These are phyloP conservation scores for Epinephelus awoara DNA, from an alignment of 2,797 vertebrate genomes.

Conservation along the genomic window DNA sequence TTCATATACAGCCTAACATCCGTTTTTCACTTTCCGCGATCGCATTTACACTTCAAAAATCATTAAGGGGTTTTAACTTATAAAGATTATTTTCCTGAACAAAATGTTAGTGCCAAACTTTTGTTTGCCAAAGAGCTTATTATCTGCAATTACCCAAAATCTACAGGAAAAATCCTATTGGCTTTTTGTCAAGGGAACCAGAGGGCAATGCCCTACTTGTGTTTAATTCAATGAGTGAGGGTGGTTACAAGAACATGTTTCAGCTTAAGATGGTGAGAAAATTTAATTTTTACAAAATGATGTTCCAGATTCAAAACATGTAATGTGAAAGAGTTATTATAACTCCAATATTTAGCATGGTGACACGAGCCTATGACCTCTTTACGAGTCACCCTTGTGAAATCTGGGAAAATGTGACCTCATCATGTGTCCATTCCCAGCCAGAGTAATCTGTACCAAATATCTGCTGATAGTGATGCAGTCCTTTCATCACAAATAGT, in stretches of 20 bases:
- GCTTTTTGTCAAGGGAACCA: too few relatives aligned
- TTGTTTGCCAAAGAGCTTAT: too few relatives aligned
- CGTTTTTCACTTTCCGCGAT: background rate
- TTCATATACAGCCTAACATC: background rate
- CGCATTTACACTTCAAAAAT: too few relatives aligned
- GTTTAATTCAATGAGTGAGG: background rate
- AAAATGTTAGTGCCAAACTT: too few relatives aligned
- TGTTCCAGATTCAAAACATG: background rate
- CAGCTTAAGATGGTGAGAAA: background rate
- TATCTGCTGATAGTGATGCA: slow-evolving; percentile 15
- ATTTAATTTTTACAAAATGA: background rate
- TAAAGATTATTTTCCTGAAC: too few relatives aligned
- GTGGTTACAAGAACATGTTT: background rate
- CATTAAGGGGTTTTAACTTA: too few relatives aligned
- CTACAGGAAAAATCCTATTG: too few relatives aligned
- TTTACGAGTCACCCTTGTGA: slow-evolving; percentile 1
- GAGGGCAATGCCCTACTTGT: background rate
- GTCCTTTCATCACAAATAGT: slow-evolving; percentile 25
- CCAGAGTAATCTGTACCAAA: slow-evolving; percentile 15
- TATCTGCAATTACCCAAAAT: too few relatives aligned
- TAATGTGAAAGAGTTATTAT: background rate
- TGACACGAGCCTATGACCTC: background rate
- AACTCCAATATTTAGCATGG: background rate
- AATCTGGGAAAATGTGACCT: slow-evolving; percentile 30
- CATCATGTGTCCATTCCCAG: slow-evolving; percentile 21